A percentile compares a stretch with the other conserved stretches of the same genome.
Conservation (phyloP, 2,797 vertebrate genomes). For the Microctenopoma stevenorrisi region DNA sequence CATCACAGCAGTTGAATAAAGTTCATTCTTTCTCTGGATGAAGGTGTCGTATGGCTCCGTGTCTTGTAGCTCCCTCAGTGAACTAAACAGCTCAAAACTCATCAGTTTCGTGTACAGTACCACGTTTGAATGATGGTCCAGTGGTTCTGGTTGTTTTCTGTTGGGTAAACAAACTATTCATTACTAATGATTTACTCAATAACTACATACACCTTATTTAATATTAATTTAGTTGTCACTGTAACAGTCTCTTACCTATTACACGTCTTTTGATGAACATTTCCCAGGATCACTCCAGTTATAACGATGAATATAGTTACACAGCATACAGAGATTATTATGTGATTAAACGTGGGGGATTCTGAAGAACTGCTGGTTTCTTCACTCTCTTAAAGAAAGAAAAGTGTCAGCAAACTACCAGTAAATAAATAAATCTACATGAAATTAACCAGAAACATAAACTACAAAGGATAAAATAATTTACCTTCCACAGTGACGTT, state of each 20-base stretch:
- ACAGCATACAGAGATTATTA: no score
- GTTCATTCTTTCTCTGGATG: neutral
- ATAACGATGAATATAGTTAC: no score
- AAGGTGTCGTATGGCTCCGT: conserved; percentile 25
- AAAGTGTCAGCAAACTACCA: no score
- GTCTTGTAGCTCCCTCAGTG: neutral
- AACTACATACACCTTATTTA: neutral
- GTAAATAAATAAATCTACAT: no score
- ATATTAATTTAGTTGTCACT: neutral
- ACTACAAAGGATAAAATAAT: no score
- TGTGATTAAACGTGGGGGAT: fast-evolving
- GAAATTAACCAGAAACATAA: no score
- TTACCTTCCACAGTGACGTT: neutral
- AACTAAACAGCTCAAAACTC: neutral
- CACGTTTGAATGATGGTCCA: neutral
- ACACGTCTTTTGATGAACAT: neutral
- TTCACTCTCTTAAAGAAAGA: no score
- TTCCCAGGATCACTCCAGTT: no score
- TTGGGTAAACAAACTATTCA: neutral
- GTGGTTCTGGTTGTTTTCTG: neutral
- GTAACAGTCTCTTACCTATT: conserved; percentile 22
- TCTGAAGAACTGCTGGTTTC: no score
- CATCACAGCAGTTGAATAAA: conserved; percentile 1
- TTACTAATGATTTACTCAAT: neutral
- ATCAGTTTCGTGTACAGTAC: neutral